Evolutionary conservation across 2,888 invertebrate species (phyloP).

Genomic region (Lysandra bellargus): DNA sequence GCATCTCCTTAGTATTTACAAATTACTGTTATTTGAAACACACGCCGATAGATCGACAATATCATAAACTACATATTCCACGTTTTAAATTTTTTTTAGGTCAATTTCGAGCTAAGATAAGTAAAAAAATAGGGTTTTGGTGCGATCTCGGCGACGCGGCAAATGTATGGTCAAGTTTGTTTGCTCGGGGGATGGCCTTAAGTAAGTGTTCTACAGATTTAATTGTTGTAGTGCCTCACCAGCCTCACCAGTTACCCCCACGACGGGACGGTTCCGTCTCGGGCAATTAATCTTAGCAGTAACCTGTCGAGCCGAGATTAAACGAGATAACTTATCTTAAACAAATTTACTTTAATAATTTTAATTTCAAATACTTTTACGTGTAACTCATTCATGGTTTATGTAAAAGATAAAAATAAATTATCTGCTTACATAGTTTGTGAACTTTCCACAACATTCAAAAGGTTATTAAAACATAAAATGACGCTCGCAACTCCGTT

Average conservation of each 20-base stretch:
- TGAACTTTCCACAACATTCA: neutral
- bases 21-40: too few species aligned
- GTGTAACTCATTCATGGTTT: slow-evolving; percentile 8
- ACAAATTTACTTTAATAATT: slow-evolving; percentile 7
- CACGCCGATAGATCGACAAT: too few species aligned
- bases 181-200: too few species aligned
- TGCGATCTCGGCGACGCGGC: too few species aligned
- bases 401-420: slow-evolving; percentile 16
- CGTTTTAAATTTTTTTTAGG: too few species aligned
- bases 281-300: slow-evolving; percentile 4
- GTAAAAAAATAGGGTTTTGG: too few species aligned
- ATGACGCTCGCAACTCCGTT: too few species aligned
- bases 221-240: neutral
- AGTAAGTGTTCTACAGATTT: neutral
- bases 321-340: slow-evolving; percentile 18
- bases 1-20: too few species aligned
- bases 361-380: neutral
- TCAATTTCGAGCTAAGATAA: too few species aligned
- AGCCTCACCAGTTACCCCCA: neutral
- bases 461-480: neutral
- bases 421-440: neutral
- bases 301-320: slow-evolving; percentile 7
- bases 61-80: too few species aligned
- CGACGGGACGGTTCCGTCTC: neutral
- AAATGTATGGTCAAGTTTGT: too few species aligned